These are phyloP conservation scores for Mus spretus DNA, from an alignment of 2,797 vertebrate genomes.

Conservation along the genomic window DNA sequence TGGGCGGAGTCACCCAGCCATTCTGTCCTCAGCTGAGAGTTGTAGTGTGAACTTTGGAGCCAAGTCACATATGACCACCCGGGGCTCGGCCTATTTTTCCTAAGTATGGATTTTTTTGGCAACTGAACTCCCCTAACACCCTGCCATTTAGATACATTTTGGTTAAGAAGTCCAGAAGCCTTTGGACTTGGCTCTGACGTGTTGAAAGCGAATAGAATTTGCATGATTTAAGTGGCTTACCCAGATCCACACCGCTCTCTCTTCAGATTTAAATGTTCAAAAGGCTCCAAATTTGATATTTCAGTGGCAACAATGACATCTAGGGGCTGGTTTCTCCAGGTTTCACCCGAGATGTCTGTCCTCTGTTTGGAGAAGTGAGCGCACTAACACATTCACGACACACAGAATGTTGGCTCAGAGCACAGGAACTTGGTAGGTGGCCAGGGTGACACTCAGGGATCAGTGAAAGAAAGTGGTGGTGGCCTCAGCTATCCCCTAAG, in stretches of 20 bases:
- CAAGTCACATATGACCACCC: conserved; percentile 47
- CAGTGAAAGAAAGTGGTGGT: conserved; percentile 48
- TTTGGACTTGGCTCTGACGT: conserved; percentile 80
- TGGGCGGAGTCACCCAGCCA: background rate
- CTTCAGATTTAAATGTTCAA: conserved; percentile 74
- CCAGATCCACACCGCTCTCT: conserved; percentile 78
- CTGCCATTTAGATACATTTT: conserved; percentile 76
- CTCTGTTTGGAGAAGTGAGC: conserved; percentile 73
- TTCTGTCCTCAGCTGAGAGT: conserved; percentile 14
- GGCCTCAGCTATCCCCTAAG: conserved; percentile 72
- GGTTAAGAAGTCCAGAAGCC: conserved; percentile 77
- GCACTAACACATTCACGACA: conserved; percentile 76
- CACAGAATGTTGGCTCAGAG: conserved; percentile 80
- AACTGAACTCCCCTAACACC: conserved; percentile 60
- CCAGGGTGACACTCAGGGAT: conserved; percentile 42
- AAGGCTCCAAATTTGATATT: conserved; percentile 81
- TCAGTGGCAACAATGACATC: conserved; percentile 88
- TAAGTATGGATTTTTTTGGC: conserved; percentile 72
- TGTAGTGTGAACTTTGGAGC: conserved; percentile 44
- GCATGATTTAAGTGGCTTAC: conserved; percentile 81
- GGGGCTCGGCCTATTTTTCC: conserved; percentile 72
- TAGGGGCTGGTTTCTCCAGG: conserved; percentile 86
- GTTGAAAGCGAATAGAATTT: conserved; percentile 84
- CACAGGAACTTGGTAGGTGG: conserved; percentile 68
- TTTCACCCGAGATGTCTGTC: conserved; percentile 77